Evolutionary conservation across 2,888 invertebrate genomes (phyloP), one percentile per base, ranked within the genome.

Genomic region (Tinea trinotella): DNA sequence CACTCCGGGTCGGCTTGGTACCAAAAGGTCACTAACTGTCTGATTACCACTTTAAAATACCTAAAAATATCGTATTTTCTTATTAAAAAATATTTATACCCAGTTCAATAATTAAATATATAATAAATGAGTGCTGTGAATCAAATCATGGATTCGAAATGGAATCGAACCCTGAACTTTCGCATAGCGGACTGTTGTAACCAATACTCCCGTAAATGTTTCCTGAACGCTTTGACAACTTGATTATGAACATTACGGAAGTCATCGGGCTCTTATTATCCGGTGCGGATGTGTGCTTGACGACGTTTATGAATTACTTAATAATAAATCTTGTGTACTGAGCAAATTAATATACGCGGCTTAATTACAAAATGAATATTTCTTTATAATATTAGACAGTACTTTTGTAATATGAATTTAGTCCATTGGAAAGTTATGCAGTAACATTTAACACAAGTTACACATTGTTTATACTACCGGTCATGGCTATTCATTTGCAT

Each of bases 211-310:
- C 44, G 44, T 15, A 15, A 15, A 18, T 44, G 44, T 44, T 44
- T 44, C 18, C 44, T 12, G 15, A 5, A 18, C 7, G 17, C 17
- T 44, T 6, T 15, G 17, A 6, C 34, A 9, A 30, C 34, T 15
- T 30, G 30, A 30, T 30, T 30, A n/a, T 30, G 30, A 30, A 30
- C 30, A 30, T 30, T 20, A 17, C 17, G 49, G 49, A 49, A 49
- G 49, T 49, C 49, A 18, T 18, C 10, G 20, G 19, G 49, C 3
- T 19, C 19, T 49, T 49, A 49, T 49, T 49, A 49, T 49, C 49
- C 49, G 18, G 18, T 19, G 10, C 49, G 49, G 49, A 49, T 19
- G 17, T 49, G 19, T 20, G 49, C 17, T 4, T 4, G 20, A 10
- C 13, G 13, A 30, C 30, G 30, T 7, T 2, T 30, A 30, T 30